Evolutionary conservation across 2,113 vertebrate species (phyloP).

Genomic region (Cyprinodon variegatus): DNA sequence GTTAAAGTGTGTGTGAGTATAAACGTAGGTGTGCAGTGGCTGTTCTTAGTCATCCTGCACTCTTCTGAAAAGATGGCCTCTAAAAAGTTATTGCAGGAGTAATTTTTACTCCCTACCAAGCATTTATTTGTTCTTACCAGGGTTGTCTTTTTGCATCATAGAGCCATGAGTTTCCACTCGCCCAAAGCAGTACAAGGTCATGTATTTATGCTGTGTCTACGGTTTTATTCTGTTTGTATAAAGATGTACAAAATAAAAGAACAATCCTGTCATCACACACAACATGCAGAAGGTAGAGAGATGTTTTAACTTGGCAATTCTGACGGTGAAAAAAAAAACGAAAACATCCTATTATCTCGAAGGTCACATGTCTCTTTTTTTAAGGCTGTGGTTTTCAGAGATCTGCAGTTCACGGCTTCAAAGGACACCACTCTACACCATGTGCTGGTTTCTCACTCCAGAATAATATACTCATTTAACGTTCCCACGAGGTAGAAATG

Average conservation of each 20-base stretch:
- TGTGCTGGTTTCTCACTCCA: conserved; percentile 57
- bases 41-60: conserved; percentile 46
- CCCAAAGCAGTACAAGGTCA: neutral
- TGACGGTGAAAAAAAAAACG: conserved; percentile 35
- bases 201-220: conserved; percentile 9
- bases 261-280: conserved; percentile 2
- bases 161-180: neutral
- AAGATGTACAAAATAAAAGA: conserved; percentile 49
- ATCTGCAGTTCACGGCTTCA: conserved; percentile 62
- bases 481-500: conserved; percentile 29
- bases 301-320: conserved; percentile 29
- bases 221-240: conserved; percentile 11
- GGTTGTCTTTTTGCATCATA: conserved; percentile 17
- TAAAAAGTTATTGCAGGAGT: conserved; percentile 36
- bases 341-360: conserved; percentile 56
- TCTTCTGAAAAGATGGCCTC: conserved; percentile 52
- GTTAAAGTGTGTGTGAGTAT: neutral
- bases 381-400: conserved; percentile 68
- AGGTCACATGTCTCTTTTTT: conserved; percentile 67
- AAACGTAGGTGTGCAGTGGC: conserved; percentile 13
- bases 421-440: conserved; percentile 49
- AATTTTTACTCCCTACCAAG: conserved; percentile 36
- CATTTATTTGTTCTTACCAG: conserved; percentile 10
- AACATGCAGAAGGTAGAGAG: conserved; percentile 11
- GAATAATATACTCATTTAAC: conserved; percentile 35